Evolutionary conservation across 1,140 invertebrate species (phyloP).

Genomic region (Trinorchestia longiramus): DNA sequence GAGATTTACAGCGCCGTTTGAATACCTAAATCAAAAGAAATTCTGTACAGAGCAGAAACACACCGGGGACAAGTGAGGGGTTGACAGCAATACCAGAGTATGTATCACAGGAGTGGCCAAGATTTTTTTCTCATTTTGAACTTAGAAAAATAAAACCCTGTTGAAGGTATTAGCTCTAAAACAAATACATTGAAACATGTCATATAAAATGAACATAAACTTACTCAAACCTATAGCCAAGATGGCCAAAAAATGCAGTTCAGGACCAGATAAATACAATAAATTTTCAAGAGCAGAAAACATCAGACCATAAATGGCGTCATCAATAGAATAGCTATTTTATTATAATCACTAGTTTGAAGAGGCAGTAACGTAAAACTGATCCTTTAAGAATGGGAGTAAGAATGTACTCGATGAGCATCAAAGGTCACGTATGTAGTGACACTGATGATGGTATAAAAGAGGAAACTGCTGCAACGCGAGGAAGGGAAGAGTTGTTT

Average conservation of each 20-base stretch:
- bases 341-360: neutral
- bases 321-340: neutral
- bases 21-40: neutral
- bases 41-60: neutral
- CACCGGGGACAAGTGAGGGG: neutral
- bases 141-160: conserved; percentile 9
- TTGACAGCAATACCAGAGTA: neutral
- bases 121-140: neutral
- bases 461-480: neutral
- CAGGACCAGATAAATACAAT: neutral
- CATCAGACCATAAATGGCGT: neutral
- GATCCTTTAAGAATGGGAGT: neutral
- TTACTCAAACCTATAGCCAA: neutral
- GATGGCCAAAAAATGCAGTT: neutral
- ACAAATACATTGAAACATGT: neutral
- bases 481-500: neutral
- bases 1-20: neutral
- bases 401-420: neutral
- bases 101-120: neutral
- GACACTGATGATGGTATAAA: neutral
- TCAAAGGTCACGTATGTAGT: neutral
- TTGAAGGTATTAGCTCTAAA: conserved; percentile 1
- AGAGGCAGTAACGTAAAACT: neutral
- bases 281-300: neutral
- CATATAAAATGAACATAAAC: neutral